Conservation (phyloP, 2,797 vertebrate genomes). For the Thalassophryne amazonica region DNA sequence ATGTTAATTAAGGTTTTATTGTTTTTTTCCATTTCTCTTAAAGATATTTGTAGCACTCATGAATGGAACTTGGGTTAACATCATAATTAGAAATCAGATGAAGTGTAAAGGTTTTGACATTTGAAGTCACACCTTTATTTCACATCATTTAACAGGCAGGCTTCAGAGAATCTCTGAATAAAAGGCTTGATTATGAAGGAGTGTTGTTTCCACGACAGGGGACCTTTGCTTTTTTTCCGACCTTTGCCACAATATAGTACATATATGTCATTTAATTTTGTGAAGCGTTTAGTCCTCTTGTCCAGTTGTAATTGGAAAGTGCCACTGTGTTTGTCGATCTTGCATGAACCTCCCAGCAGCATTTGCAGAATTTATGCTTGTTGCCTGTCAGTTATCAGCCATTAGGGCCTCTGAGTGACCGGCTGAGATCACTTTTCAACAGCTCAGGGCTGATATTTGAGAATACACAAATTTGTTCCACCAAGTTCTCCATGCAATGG, state of each 20-base stretch:
- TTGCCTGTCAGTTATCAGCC: not conserved
- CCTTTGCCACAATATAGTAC: too few relatives aligned
- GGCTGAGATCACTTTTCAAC: conserved; percentile 69
- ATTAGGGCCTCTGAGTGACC: not conserved
- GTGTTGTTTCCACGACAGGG: not conserved
- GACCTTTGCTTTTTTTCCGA: not conserved
- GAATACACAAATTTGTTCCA: conserved; percentile 95
- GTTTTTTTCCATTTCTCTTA: not conserved
- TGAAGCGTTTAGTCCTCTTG: too few relatives aligned
- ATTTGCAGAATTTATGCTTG: not conserved
- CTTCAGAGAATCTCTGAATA: not conserved
- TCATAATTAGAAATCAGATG: not conserved
- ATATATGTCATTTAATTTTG: too few relatives aligned
- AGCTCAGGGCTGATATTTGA: conserved; percentile 82
- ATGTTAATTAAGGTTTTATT: not conserved
- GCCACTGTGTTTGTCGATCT: not conserved
- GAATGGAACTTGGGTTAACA: not conserved
- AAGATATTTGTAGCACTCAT: not conserved
- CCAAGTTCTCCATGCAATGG: conserved; percentile 88
- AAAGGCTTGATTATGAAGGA: not conserved
- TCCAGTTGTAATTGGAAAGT: too few relatives aligned
- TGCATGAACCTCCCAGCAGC: not conserved
- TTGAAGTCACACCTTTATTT: too few relatives aligned
- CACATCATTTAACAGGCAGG: too few relatives aligned
- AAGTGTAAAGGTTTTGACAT: too few relatives aligned